Evolutionary conservation across 2,888 invertebrate species (phyloP).

Genomic region (Seladonia tumulorum): DNA sequence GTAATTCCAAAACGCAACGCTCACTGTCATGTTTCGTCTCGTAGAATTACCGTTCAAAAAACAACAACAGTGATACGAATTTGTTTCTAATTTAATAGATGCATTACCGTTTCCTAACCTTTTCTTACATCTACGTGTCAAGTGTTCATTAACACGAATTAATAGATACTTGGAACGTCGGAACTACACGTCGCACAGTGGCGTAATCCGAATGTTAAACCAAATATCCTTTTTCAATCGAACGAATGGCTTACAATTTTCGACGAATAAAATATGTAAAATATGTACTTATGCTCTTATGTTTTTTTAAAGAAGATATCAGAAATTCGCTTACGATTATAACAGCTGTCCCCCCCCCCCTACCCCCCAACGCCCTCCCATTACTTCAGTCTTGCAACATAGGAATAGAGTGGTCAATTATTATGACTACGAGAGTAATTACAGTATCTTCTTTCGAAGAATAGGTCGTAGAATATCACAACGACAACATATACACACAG

Average conservation of each 20-base stretch:
- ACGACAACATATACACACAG: no score
- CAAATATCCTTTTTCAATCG: background rate
- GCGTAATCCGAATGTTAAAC: background rate
- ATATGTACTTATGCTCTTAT: no score
- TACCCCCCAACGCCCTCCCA: no score
- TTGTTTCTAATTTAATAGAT: background rate
- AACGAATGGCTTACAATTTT: background rate
- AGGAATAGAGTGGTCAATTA: background rate
- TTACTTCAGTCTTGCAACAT: background rate
- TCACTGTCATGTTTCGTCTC: background rate
- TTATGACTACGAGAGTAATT: background rate
- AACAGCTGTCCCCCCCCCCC: background rate
- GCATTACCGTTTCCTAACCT: background rate
- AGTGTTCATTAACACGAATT: background rate
- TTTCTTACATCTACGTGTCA: background rate
- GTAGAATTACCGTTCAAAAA: background rate
- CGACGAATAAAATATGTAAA: background rate
- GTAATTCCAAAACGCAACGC: background rate
- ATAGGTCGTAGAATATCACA: no score
- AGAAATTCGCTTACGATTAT: background rate
- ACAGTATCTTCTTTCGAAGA: background rate
- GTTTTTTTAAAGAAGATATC: background rate
- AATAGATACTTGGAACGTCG: background rate
- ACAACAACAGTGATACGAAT: background rate
- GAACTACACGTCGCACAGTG: no score